phyloP scores from a whole-genome alignment of 2,888 invertebrate species.

The Anoncus sp. region DNA sequence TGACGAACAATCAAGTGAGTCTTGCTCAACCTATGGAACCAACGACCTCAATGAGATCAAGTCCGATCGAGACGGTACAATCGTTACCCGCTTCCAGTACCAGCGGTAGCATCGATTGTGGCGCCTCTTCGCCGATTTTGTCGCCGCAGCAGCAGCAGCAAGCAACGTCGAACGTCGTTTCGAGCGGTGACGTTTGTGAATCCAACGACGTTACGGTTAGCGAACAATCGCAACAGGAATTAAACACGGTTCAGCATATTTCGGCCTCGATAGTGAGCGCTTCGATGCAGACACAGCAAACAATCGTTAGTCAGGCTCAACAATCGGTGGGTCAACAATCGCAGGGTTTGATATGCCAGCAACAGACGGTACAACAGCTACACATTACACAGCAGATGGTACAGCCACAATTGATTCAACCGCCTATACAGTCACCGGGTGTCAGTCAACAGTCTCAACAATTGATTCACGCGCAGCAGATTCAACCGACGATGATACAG shows the following conservation, averaged over 20 bases:
- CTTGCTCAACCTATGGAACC: constrained; percentile 70
- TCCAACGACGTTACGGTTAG: constrained; percentile 53
- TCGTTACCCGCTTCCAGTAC: constrained; percentile 80
- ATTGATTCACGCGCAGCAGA: constrained; percentile 52
- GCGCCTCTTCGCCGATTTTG: constrained; percentile 69
- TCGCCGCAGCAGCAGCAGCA: constrained; percentile 69
- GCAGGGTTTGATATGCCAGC: constrained; percentile 57
- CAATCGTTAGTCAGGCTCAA: constrained; percentile 60
- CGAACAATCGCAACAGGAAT: constrained; percentile 74
- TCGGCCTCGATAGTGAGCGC: constrained; percentile 44
- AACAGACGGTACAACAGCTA: constrained; percentile 56
- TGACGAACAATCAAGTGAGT: constrained; percentile 73
- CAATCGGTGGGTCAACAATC: constrained; percentile 64
- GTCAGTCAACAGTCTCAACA: constrained; percentile 58
- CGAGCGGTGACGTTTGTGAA: constrained; percentile 70
- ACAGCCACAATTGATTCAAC: constrained; percentile 51
- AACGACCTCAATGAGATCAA: constrained; percentile 66
- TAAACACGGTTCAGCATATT: constrained; percentile 70
- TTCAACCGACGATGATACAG: constrained; percentile 48
- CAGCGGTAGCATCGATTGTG: constrained; percentile 78
- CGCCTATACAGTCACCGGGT: constrained; percentile 57
- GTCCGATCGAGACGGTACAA: constrained; percentile 78
- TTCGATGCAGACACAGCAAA: constrained; percentile 50
- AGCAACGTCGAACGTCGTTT: constrained; percentile 70
- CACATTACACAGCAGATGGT: constrained; percentile 62